Evolutionary conservation across 1,140 invertebrate species (phyloP).

Genomic region (Drosophila prosaltans): DNA sequence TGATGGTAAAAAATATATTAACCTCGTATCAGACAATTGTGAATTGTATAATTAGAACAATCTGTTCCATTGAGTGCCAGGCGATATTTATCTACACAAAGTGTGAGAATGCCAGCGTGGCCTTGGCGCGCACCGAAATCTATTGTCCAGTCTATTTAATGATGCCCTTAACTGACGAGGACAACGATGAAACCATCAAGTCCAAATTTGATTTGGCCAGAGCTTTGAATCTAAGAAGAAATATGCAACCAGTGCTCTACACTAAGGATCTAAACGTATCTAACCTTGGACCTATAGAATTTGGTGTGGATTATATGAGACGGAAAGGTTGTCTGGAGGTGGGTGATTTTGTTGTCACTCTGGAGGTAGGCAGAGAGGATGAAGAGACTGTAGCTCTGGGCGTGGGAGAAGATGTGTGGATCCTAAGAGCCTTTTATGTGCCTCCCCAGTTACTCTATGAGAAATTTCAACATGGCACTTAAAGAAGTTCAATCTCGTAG

Average conservation of each 20-base stretch:
- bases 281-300: conserved; percentile 66
- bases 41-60: conserved; percentile 78
- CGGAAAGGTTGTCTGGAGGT: conserved; percentile 64
- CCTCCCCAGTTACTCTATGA: conserved; percentile 61
- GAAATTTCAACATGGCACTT: conserved; percentile 72
- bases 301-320: conserved; percentile 73
- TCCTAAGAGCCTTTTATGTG: conserved; percentile 71
- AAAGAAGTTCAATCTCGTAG: neutral
- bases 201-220: conserved; percentile 63
- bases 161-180: conserved; percentile 52
- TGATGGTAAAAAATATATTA: conserved; percentile 59
- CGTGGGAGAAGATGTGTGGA: conserved; percentile 68
- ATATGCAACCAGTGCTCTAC: conserved; percentile 67
- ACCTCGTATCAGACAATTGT: conserved; percentile 70
- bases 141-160: conserved; percentile 76
- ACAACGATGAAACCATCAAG: conserved; percentile 41
- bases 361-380: conserved; percentile 74
- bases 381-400: conserved; percentile 60
- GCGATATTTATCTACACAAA: conserved; percentile 67
- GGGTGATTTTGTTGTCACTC: conserved; percentile 73
- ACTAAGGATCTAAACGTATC: conserved; percentile 59
- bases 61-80: conserved; percentile 76
- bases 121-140: conserved; percentile 63
- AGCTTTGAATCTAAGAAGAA: conserved; percentile 60
- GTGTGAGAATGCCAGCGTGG: conserved; percentile 68